Base-by-base conservation (phyloP, 1,140 invertebrate genomes). In the Drosophila oshimai region DNA sequence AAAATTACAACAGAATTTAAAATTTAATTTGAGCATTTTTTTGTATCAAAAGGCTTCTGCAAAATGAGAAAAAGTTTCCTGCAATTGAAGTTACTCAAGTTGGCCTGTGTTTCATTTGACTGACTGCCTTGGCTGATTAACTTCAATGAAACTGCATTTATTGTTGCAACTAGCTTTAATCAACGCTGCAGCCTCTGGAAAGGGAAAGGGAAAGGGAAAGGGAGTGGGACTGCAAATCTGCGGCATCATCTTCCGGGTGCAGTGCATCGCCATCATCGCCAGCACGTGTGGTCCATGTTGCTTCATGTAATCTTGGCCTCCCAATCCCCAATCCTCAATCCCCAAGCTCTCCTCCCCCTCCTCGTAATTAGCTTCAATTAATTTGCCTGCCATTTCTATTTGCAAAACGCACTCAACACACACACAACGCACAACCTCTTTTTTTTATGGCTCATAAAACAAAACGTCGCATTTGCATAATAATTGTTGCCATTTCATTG, bases 131-230 rank as follows among this genome's bases (percentile, higher is more conserved):
- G 75, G 51, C 80, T 86, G 80, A 87, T 86, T 86, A 86, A 86
- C 81, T 86, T 79, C 80, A 87, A 86, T 86, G 81, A 86, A 86
- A 86, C 72, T 86, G 80, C 80, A 86, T 86, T 86, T 86, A 86
- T 84, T 84, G 80, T 64, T 80, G 80, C 74, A 74, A 71, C 78
- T 74, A 74, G 74, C 50, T 77, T 83, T 83, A 77, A 83, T 83
- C 73, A 83, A 77, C 61, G 68, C 12, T 42, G 20, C n/a, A n/a
- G n/a, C n/a, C n/a, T n/a, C n/a, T n/a, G n/a, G n/a, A n/a, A n/a
- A n/a, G n/a, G n/a, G n/a, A n/a, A n/a, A n/a, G n/a, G n/a, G n/a
- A n/a, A n/a, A n/a, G n/a, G n/a, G n/a, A n/a, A n/a, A n/a, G n/a
- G n/a, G 4, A 13, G 2, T 12, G 20, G 12, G 37, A 7, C 7